Percentiles rank a stretch among this genome's conserved stretches.
phyloP scores from a whole-genome alignment of 2,888 invertebrate genomes.

The Apodemia hepburni region DNA sequence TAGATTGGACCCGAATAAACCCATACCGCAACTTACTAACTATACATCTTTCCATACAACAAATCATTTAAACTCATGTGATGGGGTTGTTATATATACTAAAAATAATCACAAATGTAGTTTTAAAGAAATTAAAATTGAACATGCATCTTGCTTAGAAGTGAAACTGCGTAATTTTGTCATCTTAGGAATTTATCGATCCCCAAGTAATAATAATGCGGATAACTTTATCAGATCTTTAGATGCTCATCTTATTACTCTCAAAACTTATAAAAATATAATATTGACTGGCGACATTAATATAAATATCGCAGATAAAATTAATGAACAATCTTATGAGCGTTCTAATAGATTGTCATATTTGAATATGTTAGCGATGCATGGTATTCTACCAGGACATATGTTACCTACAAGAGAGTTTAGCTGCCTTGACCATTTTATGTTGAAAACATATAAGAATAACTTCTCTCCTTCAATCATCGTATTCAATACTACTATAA shows the following conservation, averaged over 20 bases:
- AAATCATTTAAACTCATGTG: slow-evolving; percentile 19
- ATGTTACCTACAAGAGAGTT: slow-evolving; percentile 11
- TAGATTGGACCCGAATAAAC: slow-evolving; percentile 18
- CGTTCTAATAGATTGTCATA: slow-evolving; percentile 13
- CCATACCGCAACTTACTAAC: slow-evolving; percentile 11
- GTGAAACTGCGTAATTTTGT: background rate
- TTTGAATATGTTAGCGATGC: slow-evolving; percentile 16
- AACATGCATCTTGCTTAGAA: slow-evolving; percentile 4
- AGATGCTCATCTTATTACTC: background rate
- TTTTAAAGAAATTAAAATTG: slow-evolving; percentile 11
- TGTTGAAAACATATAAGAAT: slow-evolving; percentile 18
- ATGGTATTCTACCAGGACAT: slow-evolving; percentile 20
- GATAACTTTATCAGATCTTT: slow-evolving; percentile 5
- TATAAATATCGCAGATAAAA: slow-evolving; percentile 13
- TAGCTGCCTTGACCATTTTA: slow-evolving; percentile 23
- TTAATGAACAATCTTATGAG: background rate
- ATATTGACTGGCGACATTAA: slow-evolving; percentile 17
- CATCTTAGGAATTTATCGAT: slow-evolving; percentile 13
- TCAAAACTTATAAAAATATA: slow-evolving; percentile 13
- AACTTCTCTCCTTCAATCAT: background rate
- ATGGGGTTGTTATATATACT: slow-evolving; percentile 26
- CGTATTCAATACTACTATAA: background rate
- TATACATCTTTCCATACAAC: slow-evolving; percentile 10
- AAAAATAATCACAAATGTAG: slow-evolving; percentile 8
- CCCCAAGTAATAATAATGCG: slow-evolving; percentile 16